phyloP scores from a whole-genome alignment of 2,797 vertebrate species.

The Loriculus beryllinus region DNA sequence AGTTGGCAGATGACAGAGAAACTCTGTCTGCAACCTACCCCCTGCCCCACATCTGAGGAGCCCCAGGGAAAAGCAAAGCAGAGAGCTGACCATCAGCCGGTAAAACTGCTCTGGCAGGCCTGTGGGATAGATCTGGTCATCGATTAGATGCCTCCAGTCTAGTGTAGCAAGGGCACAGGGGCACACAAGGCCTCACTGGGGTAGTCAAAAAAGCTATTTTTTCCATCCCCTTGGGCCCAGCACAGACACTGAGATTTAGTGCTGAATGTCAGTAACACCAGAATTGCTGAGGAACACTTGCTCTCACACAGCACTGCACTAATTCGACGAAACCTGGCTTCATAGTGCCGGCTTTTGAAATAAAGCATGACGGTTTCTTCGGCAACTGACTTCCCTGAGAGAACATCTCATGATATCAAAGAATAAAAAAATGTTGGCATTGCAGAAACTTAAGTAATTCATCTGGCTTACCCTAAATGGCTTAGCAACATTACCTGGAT shows the following conservation, averaged over 20 bases:
- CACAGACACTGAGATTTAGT: fast-evolving
- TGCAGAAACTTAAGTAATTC: background rate
- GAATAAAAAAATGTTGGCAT: background rate
- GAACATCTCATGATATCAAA: background rate
- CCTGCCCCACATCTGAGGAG: background rate
- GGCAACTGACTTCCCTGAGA: background rate
- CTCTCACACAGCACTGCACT: fast-evolving
- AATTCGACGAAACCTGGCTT: fast-evolving
- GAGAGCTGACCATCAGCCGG: background rate
- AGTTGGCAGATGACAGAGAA: background rate
- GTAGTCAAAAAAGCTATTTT: constrained; percentile 23
- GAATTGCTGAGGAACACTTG: background rate
- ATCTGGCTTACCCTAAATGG: background rate
- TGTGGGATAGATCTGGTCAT: background rate
- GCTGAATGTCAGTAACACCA: fast-evolving
- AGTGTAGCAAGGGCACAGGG: background rate
- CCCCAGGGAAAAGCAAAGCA: background rate
- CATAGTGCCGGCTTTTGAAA: background rate
- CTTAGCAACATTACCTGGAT: background rate
- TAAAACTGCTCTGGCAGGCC: background rate
- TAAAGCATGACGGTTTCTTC: background rate
- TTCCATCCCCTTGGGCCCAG: background rate
- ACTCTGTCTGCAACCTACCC: background rate
- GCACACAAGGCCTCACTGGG: background rate
- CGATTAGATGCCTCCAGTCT: background rate